These are phyloP conservation scores for Sandelia bainsii DNA, from an alignment of 2,797 vertebrate species.

Conservation along the genomic window DNA sequence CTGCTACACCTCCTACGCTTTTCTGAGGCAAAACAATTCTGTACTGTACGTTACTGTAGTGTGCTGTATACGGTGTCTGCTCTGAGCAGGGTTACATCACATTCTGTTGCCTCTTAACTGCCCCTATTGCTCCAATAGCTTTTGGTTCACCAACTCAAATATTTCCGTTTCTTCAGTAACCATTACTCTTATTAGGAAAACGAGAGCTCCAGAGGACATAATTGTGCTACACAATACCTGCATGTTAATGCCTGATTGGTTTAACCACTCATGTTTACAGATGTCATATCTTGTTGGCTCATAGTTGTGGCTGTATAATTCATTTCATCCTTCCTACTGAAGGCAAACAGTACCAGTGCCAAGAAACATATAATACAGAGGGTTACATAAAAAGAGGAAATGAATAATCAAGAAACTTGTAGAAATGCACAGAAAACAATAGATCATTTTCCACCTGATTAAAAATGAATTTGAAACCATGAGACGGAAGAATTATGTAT, in stretches of 20 bases:
- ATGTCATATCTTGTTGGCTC: background rate
- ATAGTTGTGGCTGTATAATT: background rate
- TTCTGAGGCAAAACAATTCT: no score
- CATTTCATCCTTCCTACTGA: background rate
- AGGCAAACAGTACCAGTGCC: background rate
- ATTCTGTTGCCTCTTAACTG: no score
- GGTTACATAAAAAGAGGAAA: background rate
- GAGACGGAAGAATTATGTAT: background rate
- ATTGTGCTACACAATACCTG: background rate
- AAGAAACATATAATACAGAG: background rate
- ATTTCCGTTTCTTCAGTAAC: background rate
- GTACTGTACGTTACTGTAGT: conserved; percentile 7
- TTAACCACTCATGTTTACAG: background rate
- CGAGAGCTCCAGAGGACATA: background rate
- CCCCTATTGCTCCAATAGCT: background rate
- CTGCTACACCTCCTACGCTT: no score
- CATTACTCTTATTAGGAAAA: background rate
- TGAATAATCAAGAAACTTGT: background rate
- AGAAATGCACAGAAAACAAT: background rate
- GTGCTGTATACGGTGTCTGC: conserved; percentile 9
- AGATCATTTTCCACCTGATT: background rate
- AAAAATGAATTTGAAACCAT: background rate
- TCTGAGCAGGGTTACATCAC: background rate
- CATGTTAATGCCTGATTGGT: background rate
- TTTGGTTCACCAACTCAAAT: background rate